These are phyloP conservation scores for Sycophaga agraensis DNA, from an alignment of 1,140 invertebrate genomes.

Conservation along the genomic window DNA sequence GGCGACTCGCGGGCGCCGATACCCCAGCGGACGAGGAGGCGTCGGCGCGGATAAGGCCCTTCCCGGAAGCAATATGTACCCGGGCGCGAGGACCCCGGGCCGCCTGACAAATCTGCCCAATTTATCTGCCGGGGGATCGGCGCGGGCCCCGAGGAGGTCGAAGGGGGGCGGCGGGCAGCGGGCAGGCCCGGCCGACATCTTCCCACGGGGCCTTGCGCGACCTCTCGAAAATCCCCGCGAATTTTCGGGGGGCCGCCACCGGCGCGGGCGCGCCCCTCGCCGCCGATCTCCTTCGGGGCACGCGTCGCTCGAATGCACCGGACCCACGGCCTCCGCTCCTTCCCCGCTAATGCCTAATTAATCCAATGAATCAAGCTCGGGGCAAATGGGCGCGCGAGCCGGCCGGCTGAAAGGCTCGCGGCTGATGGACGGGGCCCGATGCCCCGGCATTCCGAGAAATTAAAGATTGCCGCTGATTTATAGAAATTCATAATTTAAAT, in stretches of 20 bases:
- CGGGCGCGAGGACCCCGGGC: no score
- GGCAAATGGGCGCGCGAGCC: conserved; percentile 53
- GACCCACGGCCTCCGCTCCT: conserved; percentile 44
- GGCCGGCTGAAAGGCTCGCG: no score
- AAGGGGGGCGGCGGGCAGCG: no score
- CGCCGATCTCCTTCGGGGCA: background rate
- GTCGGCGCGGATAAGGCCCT: no score
- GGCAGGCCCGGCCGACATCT: no score
- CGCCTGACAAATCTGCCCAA: conserved; percentile 22
- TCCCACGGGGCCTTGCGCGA: conserved; percentile 19
- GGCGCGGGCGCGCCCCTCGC: background rate
- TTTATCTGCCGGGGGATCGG: no score
- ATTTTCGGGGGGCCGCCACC: conserved; percentile 14
- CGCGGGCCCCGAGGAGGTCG: no score
- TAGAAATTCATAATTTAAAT: conserved; percentile 59
- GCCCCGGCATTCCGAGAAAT: conserved; percentile 58
- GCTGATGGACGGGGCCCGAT: conserved; percentile 53
- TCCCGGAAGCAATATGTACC: no score
- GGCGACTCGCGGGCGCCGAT: no score
- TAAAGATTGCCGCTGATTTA: conserved; percentile 59
- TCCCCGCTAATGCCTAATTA: conserved; percentile 56
- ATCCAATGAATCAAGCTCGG: conserved; percentile 57
- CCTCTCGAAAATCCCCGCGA: conserved; percentile 11
- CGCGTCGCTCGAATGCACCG: conserved; percentile 49
- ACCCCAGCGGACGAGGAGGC: no score